These are phyloP conservation scores for Tyrannus savana DNA, from an alignment of 2,113 vertebrate genomes.

Conservation along the genomic window DNA sequence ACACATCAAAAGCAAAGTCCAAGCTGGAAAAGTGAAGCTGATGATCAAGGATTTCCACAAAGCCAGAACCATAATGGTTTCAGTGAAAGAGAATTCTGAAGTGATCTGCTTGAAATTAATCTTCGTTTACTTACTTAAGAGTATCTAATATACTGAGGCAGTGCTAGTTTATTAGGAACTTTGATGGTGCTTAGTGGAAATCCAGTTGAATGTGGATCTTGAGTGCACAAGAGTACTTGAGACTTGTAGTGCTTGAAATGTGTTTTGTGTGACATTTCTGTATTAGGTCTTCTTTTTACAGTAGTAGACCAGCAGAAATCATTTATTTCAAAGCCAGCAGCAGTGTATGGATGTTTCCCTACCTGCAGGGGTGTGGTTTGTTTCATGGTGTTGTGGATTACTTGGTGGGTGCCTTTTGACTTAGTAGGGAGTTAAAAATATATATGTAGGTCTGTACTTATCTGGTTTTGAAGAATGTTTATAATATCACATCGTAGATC, in stretches of 20 bases:
- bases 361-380: neutral
- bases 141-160: neutral
- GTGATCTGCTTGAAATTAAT: neutral
- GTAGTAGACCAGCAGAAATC: neutral
- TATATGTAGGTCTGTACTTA: neutral
- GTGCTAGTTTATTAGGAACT: neutral
- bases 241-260: neutral
- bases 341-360: rapidly evolving
- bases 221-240: neutral
- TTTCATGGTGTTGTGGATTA: neutral
- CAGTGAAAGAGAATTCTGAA: neutral
- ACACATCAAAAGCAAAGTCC: neutral
- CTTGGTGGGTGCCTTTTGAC: neutral
- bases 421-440: neutral
- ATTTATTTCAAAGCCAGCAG: neutral
- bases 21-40: neutral
- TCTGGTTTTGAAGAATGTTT: neutral
- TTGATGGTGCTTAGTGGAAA: neutral
- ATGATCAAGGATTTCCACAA: neutral
- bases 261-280: neutral
- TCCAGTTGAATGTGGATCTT: neutral
- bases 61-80: neutral
- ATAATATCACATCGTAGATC: neutral
- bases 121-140: neutral
- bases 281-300: neutral